A percentile compares a stretch with the other conserved stretches of the same genome.
These are phyloP conservation scores for Lampris megalopsis DNA, from an alignment of 2,113 vertebrate genomes.

Conservation along the genomic window DNA sequence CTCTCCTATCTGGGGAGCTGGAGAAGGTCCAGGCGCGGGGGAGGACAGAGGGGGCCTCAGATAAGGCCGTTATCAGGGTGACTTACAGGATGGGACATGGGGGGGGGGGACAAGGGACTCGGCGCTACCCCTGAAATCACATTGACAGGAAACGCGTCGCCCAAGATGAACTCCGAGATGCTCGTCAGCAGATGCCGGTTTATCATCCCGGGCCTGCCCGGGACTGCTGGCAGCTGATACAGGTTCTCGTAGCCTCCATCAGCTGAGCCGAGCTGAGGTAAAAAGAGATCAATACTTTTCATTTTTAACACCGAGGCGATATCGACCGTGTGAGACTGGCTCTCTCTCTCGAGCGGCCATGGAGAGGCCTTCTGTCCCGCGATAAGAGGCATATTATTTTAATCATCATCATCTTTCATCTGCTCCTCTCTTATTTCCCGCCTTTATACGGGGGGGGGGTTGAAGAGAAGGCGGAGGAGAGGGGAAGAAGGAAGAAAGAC, in stretches of 20 bases:
- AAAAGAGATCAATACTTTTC: slow-evolving; percentile 80
- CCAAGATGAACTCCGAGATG: slow-evolving; percentile 54
- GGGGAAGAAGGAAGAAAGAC: slow-evolving; percentile 10
- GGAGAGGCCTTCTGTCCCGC: slow-evolving; percentile 49
- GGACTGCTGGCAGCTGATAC: slow-evolving; percentile 55
- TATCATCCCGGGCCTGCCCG: slow-evolving; percentile 35
- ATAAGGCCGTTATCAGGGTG: slow-evolving; percentile 62
- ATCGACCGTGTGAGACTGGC: slow-evolving; percentile 69
- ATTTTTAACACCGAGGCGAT: slow-evolving; percentile 78
- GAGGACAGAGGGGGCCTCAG: slow-evolving; percentile 32
- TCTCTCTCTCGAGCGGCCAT: slow-evolving; percentile 51
- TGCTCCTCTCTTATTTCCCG: slow-evolving; percentile 59
- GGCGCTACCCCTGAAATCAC: slow-evolving; percentile 45
- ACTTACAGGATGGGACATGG: slow-evolving; percentile 48
- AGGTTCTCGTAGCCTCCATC: slow-evolving; percentile 75
- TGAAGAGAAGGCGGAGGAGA: slow-evolving; percentile 31
- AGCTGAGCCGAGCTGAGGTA: slow-evolving; percentile 67
- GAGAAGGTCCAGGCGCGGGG: slow-evolving; percentile 50
- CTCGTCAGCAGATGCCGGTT: slow-evolving; percentile 11
- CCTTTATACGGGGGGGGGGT: slow-evolving; percentile 44
- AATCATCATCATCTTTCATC: slow-evolving; percentile 76
- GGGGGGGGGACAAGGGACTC: slow-evolving; percentile 13
- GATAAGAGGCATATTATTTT: slow-evolving; percentile 76
- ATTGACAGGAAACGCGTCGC: slow-evolving; percentile 56
- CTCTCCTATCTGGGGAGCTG: slow-evolving; percentile 16